phyloP scores from a whole-genome alignment of 2,113 vertebrate genomes.

The Octodon degus region DNA sequence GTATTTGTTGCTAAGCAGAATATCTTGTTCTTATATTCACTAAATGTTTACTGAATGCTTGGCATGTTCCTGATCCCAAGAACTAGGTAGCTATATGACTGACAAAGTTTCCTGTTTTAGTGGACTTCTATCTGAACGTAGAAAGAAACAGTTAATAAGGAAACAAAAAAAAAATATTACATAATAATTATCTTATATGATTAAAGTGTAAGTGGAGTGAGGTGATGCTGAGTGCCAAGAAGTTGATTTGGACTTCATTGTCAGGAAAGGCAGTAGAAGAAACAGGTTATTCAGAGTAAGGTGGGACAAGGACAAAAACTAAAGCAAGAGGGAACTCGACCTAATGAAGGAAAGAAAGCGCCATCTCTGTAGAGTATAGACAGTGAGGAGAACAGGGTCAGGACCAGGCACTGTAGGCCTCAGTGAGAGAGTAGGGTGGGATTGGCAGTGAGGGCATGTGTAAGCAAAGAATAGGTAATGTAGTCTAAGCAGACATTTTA shows the following conservation, averaged over 20 bases:
- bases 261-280: not conserved
- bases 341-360: not conserved
- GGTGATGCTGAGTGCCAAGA: not conserved
- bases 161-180: not conserved
- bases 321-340: not conserved
- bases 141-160: not conserved
- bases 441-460: not conserved
- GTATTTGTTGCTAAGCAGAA: conserved; percentile 53
- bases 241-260: not conserved
- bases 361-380: not conserved
- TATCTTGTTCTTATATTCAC: not conserved
- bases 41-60: not conserved
- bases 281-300: conserved; percentile 1
- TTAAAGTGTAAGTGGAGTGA: not conserved
- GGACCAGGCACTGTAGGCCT: not conserved
- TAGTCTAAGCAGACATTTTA: not conserved
- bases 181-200: not conserved
- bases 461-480: not conserved
- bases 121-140: not conserved
- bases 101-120: conserved; percentile 1
- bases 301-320: not conserved
- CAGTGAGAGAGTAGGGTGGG: not conserved
- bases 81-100: not conserved
- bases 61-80: not conserved
- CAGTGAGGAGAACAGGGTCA: not conserved